Evolutionary conservation across 2,888 invertebrate genomes (phyloP).

Genomic region (Drosophila monieri): DNA sequence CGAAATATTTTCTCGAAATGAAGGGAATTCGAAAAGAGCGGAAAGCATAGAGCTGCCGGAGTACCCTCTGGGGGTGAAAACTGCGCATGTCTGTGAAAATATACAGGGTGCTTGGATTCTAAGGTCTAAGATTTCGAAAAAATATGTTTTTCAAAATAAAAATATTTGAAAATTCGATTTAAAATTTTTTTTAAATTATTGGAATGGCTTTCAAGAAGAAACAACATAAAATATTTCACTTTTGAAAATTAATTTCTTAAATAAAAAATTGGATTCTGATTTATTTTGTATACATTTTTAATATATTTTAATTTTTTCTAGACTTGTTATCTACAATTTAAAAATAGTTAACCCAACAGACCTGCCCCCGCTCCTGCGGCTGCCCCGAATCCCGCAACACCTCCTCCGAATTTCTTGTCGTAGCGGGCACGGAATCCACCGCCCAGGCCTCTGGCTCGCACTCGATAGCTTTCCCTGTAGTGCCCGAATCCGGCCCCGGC

Average conservation of each 20-base stretch:
- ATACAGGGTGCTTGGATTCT: constrained; percentile 62
- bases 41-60: constrained; percentile 4
- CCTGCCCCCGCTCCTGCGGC: constrained; percentile 53
- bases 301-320: constrained; percentile 15
- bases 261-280: not conserved
- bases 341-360: constrained; percentile 17
- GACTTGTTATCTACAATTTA: not conserved
- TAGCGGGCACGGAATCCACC: constrained; percentile 67
- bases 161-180: not conserved
- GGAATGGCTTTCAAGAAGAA: not conserved
- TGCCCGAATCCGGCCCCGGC: constrained; percentile 68
- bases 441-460: constrained; percentile 74
- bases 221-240: not conserved
- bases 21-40: constrained; percentile 10
- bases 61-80: constrained; percentile 56
- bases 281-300: not conserved
- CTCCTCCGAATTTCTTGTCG: constrained; percentile 59
- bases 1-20: constrained; percentile 25
- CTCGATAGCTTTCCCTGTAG: constrained; percentile 67
- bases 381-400: constrained; percentile 62
- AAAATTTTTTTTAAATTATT: not conserved
- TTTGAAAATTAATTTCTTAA: not conserved
- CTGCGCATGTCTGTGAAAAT: constrained; percentile 78
- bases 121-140: constrained; percentile 5
- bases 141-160: too few relatives aligned